Conservation (phyloP, 2,888 invertebrate species). For the Drosophila robusta region DNA sequence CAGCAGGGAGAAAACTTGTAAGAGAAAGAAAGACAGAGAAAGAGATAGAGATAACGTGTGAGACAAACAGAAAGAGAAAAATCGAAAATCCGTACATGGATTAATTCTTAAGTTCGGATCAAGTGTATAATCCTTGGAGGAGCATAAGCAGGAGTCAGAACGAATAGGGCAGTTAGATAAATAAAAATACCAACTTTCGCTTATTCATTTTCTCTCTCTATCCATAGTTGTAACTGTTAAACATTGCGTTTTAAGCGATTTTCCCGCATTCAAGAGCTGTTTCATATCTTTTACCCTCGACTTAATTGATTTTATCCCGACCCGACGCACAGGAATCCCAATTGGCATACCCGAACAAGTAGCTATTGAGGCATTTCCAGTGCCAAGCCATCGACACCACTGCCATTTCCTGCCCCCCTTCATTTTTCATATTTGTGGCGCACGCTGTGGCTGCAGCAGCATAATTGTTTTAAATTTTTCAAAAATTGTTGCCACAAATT, state of each 20-base stretch:
- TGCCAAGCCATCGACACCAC: constrained; percentile 9
- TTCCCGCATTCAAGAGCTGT: background rate
- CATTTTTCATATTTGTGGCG: constrained; percentile 34
- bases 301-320: background rate
- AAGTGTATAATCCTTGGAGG: too few relatives aligned
- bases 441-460: constrained; percentile 46
- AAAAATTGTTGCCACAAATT: constrained; percentile 68
- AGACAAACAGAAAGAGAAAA: too few relatives aligned
- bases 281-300: background rate
- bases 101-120: too few relatives aligned
- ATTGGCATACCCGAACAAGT: background rate
- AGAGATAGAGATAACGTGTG: too few relatives aligned
- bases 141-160: too few relatives aligned
- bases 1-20: too few relatives aligned
- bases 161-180: too few relatives aligned
- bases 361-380: constrained; percentile 6
- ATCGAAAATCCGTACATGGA: too few relatives aligned
- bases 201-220: too few relatives aligned
- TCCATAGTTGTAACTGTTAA: too few relatives aligned
- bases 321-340: background rate
- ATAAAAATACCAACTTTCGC: too few relatives aligned
- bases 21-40: too few relatives aligned
- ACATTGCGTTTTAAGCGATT: background rate
- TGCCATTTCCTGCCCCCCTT: constrained; percentile 6
- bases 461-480: constrained; percentile 72